Evolutionary conservation across 1,140 invertebrate species (phyloP), one percentile per base, ranked within the genome.

Genomic region (Octopus sinensis): DNA sequence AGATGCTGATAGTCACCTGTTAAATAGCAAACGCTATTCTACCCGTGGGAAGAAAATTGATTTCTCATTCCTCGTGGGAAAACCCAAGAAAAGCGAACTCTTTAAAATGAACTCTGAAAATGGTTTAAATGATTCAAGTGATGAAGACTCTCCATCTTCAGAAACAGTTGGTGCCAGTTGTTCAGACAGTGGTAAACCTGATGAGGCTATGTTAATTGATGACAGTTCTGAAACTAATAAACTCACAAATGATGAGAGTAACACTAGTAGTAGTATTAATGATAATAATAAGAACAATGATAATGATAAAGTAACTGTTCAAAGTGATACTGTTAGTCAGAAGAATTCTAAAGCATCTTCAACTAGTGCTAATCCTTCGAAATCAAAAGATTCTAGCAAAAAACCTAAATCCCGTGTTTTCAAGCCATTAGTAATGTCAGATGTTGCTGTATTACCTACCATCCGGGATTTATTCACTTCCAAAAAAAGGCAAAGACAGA

Each of bases 11-110:
- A 13, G 17, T 73, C 6, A n/a, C 5, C 6, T 23, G 17, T 23
- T 23, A 4, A 23, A 73, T 73, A 23, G 68, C 13, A 77, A 53
- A 43, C 76, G 52, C 52, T 77, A 77, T 77, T 77, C 76, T 12
- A 77, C 76, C 17, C 76, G 76, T 6, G 76, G 76, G 17, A 77
- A 77, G 52, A 77, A 53, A 17, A 53, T 77, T 0, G 76, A 77
- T 77, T 13, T 77, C 5, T 77, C 76, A 43, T 51, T 77, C 52
- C 76, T 77, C 0, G 52, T 43, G 6, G 52, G 76, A 17, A 51
- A 53, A 52, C 23, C 13, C 7, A 51, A 77, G 52, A 77, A 51
- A 77, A 43, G 5, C 0, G 52, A 77, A 5, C 23, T 77, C 17
- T n/a, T 13, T 77, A 53, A 51, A 17, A 17, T 73, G 5, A 23